phyloP scores from a whole-genome alignment of 2,113 vertebrate genomes.

The Platichthys flesus region DNA sequence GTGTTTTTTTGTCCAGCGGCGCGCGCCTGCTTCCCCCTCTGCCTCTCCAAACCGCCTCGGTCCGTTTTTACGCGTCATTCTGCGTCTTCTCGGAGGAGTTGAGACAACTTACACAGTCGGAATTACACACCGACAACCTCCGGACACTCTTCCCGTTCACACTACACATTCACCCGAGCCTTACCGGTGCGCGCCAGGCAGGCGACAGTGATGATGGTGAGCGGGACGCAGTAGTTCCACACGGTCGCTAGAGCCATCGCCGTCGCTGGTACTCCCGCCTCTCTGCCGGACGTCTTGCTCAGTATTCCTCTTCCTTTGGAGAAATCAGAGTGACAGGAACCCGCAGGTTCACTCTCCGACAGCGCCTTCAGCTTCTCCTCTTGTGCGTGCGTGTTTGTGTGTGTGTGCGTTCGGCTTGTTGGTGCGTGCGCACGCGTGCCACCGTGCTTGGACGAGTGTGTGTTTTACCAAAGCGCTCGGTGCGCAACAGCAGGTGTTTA shows the following conservation, averaged over 20 bases:
- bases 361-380: constrained; percentile 52
- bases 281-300: constrained; percentile 22
- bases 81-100: constrained; percentile 34
- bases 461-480: constrained; percentile 40
- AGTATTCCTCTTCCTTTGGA: constrained; percentile 77
- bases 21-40: not conserved
- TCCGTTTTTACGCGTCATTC: not conserved
- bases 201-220: constrained; percentile 68
- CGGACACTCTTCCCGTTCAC: not conserved
- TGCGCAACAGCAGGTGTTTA: constrained; percentile 56
- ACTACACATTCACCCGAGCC: constrained; percentile 31
- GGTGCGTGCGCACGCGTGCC: constrained; percentile 7
- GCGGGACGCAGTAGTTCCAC: constrained; percentile 81
- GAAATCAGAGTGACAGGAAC: constrained; percentile 74
- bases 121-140: not conserved
- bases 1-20: not conserved
- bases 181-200: constrained; percentile 79
- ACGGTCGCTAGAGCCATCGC: constrained; percentile 75
- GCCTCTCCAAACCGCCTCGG: not conserved
- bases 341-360: constrained; percentile 73
- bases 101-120: constrained; percentile 44
- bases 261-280: constrained; percentile 62
- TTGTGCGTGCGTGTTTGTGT: not conserved
- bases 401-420: not conserved
- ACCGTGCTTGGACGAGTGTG: constrained; percentile 33